Evolutionary conservation across 2,797 vertebrate genomes (phyloP).

Genomic region (Mico argentatus): DNA sequence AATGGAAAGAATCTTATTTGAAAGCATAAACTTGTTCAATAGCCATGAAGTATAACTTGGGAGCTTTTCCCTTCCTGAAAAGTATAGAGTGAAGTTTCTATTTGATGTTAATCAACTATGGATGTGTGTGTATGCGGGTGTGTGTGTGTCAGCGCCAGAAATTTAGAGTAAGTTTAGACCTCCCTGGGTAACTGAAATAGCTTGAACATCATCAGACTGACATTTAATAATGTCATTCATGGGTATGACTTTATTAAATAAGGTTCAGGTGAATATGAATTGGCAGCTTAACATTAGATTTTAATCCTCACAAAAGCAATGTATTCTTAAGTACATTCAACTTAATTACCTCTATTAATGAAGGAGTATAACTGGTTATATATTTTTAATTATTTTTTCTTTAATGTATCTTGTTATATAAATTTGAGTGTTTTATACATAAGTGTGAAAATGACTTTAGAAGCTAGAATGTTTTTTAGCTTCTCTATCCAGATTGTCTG

Average conservation of each 20-base stretch:
- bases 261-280: not conserved
- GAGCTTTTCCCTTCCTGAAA: not conserved
- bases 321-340: not conserved
- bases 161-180: not conserved
- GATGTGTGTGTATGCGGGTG: not conserved
- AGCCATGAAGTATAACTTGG: not conserved
- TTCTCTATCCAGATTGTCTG: not conserved
- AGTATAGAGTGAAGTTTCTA: not conserved
- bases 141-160: not conserved
- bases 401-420: conserved; percentile 6
- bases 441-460: not conserved
- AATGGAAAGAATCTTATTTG: not conserved
- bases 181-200: not conserved
- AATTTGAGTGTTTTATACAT: conserved; percentile 5
- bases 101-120: conserved; percentile 1
- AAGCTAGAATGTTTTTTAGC: not conserved
- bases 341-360: conserved; percentile 2
- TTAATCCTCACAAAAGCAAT: not conserved
- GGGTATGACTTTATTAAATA: conserved; percentile 11
- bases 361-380: not conserved
- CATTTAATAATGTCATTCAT: not conserved
- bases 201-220: not conserved
- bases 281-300: not conserved
- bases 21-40: not conserved
- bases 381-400: not conserved